Evolutionary conservation across 1,140 invertebrate species (phyloP), one percentile per base, ranked within the genome.

Genomic region (Luehdorfia chinensis): DNA sequence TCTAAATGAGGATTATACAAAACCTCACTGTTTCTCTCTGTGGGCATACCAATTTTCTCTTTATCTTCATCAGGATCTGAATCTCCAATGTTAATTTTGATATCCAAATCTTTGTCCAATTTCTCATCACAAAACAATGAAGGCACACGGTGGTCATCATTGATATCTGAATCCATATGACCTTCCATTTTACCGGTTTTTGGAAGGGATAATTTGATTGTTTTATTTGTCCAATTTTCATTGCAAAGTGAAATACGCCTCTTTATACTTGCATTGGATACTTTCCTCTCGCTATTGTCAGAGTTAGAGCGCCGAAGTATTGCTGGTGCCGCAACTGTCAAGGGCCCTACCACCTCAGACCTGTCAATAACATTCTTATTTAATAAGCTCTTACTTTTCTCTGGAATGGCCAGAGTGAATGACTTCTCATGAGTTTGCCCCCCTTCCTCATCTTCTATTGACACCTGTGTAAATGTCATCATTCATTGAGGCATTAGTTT

Each of bases 101-200:
- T 53, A 34, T 87, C 84, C 31, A 84, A 52, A 44, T 87, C 84
- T 50, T 78, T 84, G 18, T 88, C 87, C 7, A 88, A 44, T 47
- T 88, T 85, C 53, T 88, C 87, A 51, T 88, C 78, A 53, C 87
- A 88, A 51, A 87, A 87, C 16, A 88, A 47, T 2, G 84, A 88
- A n/a, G 85, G 79, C 4, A 87, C 74, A 8, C 77, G 71, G 41
- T 80, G 75, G 25, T 87, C 80, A 33, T 87, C 78, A 45, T 76
- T 83, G 11, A 47, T 59, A 5, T 80, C 75, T 8, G 49, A 37
- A 2, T 75, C 72, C n/a, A 46, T 15, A 0, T 52, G 45, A 47
- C 67, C 77, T 4, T 62, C 60, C 5, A 55, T 21, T 11, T 34
- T 18, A 44, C 47, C 66, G n/a, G 36, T 15, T 11, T 58, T 56